Percentiles rank a stretch among this genome's conserved stretches.
Conservation (phyloP, 2,113 vertebrate species). For the Carettochelys insculpta region DNA sequence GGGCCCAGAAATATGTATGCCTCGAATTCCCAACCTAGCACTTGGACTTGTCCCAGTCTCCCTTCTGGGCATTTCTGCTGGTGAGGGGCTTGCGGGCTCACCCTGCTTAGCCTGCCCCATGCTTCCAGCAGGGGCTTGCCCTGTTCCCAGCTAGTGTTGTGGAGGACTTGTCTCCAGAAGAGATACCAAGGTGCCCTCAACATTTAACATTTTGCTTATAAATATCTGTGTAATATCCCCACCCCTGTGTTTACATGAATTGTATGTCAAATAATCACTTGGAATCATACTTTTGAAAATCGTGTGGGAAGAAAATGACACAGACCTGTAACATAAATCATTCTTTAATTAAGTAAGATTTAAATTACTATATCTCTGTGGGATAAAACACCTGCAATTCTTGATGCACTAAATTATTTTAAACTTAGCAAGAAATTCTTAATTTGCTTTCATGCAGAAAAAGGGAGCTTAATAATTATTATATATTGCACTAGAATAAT, state of each 20-base stretch:
- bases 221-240: constrained; percentile 12
- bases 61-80: no score
- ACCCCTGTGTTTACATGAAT: constrained; percentile 36
- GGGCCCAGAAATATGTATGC: no score
- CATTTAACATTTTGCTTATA: constrained; percentile 8
- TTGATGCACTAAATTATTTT: constrained; percentile 56
- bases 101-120: no score
- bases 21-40: no score
- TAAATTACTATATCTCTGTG: constrained; percentile 60
- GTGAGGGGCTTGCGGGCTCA: no score
- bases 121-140: no score
- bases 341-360: constrained; percentile 69
- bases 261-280: constrained; percentile 46
- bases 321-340: constrained; percentile 64
- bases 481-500: constrained; percentile 45
- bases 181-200: not conserved
- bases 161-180: no score
- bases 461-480: constrained; percentile 56
- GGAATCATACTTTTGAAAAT: constrained; percentile 60
- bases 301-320: constrained; percentile 60
- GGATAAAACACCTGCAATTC: constrained; percentile 68
- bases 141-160: no score
- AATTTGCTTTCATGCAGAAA: constrained; percentile 53
- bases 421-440: constrained; percentile 51
- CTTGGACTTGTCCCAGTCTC: no score